Evolutionary conservation across 2,888 invertebrate species (phyloP).

Genomic region (Hydropsyche betteni): DNA sequence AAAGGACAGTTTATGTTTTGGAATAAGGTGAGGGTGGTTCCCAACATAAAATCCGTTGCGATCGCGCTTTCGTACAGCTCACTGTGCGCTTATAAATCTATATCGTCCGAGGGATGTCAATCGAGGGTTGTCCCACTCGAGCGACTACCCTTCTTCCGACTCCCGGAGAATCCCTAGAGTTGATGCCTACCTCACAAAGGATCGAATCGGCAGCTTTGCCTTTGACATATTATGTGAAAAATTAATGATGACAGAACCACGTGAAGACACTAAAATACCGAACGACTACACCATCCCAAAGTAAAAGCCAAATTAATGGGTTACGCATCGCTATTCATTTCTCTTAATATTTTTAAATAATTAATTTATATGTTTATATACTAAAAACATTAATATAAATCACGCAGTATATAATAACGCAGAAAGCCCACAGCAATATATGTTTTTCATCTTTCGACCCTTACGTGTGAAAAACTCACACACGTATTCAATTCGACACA

Average conservation of each 20-base stretch:
- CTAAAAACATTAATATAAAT: no score
- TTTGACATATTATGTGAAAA: constrained; percentile 41
- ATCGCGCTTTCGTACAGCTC: constrained; percentile 18
- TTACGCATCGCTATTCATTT: no score
- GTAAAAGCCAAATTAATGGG: no score
- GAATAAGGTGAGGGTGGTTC: constrained; percentile 51
- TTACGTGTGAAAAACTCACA: no score
- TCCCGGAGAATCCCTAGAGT: neutral
- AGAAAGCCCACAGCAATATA: no score
- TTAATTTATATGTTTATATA: no score
- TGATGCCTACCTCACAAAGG: constrained; percentile 39
- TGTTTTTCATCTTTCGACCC: no score
- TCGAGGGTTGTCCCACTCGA: constrained; percentile 24
- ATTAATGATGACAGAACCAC: constrained; percentile 35
- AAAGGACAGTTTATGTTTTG: constrained; percentile 52
- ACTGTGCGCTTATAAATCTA: neutral
- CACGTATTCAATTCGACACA: no score
- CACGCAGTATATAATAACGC: no score
- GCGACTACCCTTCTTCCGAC: constrained; percentile 1
- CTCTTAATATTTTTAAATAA: no score
- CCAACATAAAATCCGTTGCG: constrained; percentile 36
- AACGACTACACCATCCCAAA: neutral
- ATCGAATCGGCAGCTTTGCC: constrained; percentile 30
- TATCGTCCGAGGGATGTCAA: constrained; percentile 3
- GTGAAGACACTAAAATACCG: constrained; percentile 21